Conservation (phyloP, 1,140 invertebrate species). For the Leptonema lineaticorne region DNA sequence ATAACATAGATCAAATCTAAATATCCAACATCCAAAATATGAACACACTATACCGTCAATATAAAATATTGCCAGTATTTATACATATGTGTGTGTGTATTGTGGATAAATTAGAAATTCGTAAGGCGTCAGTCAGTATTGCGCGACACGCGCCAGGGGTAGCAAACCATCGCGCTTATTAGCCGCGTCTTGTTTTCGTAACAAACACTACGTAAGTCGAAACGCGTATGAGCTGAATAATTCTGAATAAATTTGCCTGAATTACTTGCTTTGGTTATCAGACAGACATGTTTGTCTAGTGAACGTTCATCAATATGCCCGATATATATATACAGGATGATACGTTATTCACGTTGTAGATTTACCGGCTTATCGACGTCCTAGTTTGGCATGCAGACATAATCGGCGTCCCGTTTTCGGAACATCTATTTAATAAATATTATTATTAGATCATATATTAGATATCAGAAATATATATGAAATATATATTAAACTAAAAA, state of each 20-base stretch:
- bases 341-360: too few relatives aligned
- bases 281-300: background rate
- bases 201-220: background rate
- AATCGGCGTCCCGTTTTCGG: too few relatives aligned
- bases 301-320: background rate
- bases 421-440: too few relatives aligned
- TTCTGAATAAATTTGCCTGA: conserved; percentile 15
- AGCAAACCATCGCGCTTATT: background rate
- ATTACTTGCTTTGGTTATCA: background rate
- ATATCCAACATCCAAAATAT: too few relatives aligned
- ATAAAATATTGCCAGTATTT: too few relatives aligned
- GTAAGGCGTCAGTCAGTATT: background rate
- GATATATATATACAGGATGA: background rate
- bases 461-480: too few relatives aligned
- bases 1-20: too few relatives aligned
- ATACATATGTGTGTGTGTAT: background rate
- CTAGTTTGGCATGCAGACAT: too few relatives aligned
- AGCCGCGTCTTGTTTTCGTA: background rate
- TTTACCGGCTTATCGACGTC: too few relatives aligned
- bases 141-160: background rate
- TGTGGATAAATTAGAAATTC: background rate
- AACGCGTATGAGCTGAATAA: conserved; percentile 5
- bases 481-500: too few relatives aligned
- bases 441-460: too few relatives aligned
- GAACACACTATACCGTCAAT: too few relatives aligned